These are phyloP conservation scores for Trichoplusia ni DNA, from an alignment of 1,140 invertebrate species.

Conservation along the genomic window DNA sequence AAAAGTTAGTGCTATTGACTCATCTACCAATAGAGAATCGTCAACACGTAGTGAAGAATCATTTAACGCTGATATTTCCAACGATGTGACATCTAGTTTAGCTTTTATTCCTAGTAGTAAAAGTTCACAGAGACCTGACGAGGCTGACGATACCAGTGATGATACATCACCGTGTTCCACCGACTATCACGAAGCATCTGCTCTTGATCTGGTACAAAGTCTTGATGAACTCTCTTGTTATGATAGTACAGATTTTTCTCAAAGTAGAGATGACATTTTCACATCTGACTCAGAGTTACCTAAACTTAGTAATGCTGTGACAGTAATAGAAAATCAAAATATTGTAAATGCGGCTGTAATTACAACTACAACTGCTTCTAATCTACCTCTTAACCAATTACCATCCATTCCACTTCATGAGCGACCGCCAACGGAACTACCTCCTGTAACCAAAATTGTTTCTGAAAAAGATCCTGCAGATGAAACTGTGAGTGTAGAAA, in stretches of 20 bases:
- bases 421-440: constrained; percentile 47
- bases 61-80: constrained; percentile 70
- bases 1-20: constrained; percentile 48
- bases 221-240: constrained; percentile 68
- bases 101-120: constrained; percentile 73
- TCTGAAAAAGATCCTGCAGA: constrained; percentile 16
- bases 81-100: constrained; percentile 74
- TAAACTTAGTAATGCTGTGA: constrained; percentile 36
- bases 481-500: neutral
- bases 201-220: constrained; percentile 71
- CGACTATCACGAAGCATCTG: constrained; percentile 76
- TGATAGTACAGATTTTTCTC: constrained; percentile 73
- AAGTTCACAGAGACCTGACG: constrained; percentile 58
- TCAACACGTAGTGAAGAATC: constrained; percentile 65
- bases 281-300: constrained; percentile 46
- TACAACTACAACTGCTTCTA: constrained; percentile 41
- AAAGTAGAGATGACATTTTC: constrained; percentile 71
- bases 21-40: constrained; percentile 52
- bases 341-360: constrained; percentile 39
- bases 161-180: constrained; percentile 74
- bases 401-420: constrained; percentile 63
- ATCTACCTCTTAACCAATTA: constrained; percentile 59
- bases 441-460: constrained; percentile 42
- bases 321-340: constrained; percentile 42
- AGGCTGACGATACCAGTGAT: constrained; percentile 68